A percentile compares a stretch with the other conserved stretches of the same genome.
Conservation (phyloP, 2,113 vertebrate genomes). For the Callopanchax toddi region DNA sequence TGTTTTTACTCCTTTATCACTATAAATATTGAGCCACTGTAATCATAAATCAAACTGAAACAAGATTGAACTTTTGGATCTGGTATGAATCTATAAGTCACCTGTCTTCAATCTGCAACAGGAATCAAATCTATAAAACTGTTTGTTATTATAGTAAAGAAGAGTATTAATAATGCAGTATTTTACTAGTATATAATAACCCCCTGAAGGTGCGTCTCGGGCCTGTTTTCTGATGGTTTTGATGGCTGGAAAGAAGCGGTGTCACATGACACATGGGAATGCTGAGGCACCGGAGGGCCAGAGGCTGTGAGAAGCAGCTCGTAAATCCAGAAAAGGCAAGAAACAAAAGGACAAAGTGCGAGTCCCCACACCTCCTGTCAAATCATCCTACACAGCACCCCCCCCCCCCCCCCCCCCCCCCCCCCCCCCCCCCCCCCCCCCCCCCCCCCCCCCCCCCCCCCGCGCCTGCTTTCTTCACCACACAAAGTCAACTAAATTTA, state of each 20-base stretch:
- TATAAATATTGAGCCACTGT: neutral
- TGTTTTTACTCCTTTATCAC: conserved; percentile 1
- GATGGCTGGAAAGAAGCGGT: conserved; percentile 38
- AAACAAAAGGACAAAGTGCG: conserved; percentile 66
- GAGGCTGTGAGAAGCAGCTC: conserved; percentile 46
- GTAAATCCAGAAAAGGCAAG: conserved; percentile 62
- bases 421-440: no score
- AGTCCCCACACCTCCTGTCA: conserved; percentile 51
- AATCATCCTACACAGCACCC: conserved; percentile 8
- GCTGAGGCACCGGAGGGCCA: conserved; percentile 32
- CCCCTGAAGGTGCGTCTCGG: neutral
- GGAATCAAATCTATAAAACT: neutral
- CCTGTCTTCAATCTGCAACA: neutral
- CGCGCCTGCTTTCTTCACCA: conserved; percentile 33
- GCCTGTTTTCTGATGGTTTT: conserved; percentile 19
- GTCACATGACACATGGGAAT: conserved; percentile 61
- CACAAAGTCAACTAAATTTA: conserved; percentile 67
- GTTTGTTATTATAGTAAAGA: neutral
- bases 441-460: no score
- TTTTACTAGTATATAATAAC: conserved; percentile 6
- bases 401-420: no score
- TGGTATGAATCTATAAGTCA: neutral
- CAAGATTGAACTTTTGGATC: neutral
- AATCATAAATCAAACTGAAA: neutral
- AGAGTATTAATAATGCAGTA: neutral